Percentiles rank a stretch among this genome's conserved stretches.
Evolutionary conservation across 2,888 invertebrate species (phyloP).

Genomic region (Alsophila aescularia): DNA sequence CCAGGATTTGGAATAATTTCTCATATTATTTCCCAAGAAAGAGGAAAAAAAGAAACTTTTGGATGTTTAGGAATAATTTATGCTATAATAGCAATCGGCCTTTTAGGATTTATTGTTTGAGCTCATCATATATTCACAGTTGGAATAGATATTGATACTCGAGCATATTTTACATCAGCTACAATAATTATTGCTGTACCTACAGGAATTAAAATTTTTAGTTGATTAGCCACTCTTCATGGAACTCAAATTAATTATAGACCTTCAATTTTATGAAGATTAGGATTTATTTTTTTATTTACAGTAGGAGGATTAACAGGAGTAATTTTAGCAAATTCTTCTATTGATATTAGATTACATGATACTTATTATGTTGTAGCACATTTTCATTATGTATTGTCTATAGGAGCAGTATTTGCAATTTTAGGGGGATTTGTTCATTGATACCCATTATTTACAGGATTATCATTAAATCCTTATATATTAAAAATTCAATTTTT

Average conservation of each 20-base stretch:
- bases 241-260: conserved; percentile 86
- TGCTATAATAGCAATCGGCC: conserved; percentile 92
- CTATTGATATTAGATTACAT: no score
- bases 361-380: no score
- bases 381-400: no score
- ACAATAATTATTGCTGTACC: conserved; percentile 95
- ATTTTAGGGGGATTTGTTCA: no score
- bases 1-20: conserved; percentile 93
- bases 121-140: conserved; percentile 94
- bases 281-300: no score
- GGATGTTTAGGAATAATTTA: conserved; percentile 91
- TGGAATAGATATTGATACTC: conserved; percentile 92
- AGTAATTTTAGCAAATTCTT: no score
- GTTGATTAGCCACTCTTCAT: conserved; percentile 89
- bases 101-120: conserved; percentile 93
- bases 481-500: no score
- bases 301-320: no score
- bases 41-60: conserved; percentile 90
- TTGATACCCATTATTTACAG: no score
- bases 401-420: no score
- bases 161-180: conserved; percentile 93
- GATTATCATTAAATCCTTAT: no score
- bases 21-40: conserved; percentile 90
- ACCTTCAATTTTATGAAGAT: conserved; percentile 86
- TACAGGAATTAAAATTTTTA: conserved; percentile 93